A percentile compares a stretch with the other conserved stretches of the same genome.
phyloP scores from a whole-genome alignment of 2,888 invertebrate species.

The Bimastos eiseni region DNA sequence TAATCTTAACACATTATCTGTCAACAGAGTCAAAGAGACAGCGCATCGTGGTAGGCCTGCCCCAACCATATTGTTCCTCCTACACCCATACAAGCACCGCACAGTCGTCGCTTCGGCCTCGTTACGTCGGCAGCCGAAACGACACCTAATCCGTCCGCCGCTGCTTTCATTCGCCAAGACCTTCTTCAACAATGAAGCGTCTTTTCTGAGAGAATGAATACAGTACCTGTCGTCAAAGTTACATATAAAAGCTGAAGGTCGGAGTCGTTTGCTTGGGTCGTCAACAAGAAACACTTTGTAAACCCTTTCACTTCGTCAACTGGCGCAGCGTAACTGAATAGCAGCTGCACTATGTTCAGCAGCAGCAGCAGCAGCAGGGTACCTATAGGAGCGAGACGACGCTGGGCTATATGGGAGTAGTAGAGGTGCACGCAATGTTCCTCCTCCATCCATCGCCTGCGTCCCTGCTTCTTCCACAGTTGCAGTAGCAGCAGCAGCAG shows the following conservation, averaged over 20 bases:
- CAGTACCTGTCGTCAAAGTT: background rate
- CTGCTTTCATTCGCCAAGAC: background rate
- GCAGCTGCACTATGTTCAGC: background rate
- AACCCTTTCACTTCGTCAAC: background rate
- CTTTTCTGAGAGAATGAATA: background rate
- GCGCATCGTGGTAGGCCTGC: background rate
- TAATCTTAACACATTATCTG: background rate
- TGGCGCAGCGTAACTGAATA: background rate
- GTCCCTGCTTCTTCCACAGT: background rate
- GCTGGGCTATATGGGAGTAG: background rate
- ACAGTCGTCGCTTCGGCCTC: background rate
- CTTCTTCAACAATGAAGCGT: background rate
- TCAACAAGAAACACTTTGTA: background rate
- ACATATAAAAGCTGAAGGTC: background rate
- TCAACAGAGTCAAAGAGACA: background rate
- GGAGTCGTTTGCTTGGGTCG: background rate
- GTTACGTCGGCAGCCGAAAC: no score
- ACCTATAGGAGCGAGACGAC: background rate
- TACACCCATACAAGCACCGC: background rate
- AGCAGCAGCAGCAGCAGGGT: background rate
- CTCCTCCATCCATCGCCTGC: background rate
- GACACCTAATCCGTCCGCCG: background rate
- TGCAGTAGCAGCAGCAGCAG: no score
- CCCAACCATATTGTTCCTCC: background rate
- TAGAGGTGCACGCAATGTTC: conserved; percentile 13